Conservation (phyloP, 2,113 vertebrate species). For the Grus americana region DNA sequence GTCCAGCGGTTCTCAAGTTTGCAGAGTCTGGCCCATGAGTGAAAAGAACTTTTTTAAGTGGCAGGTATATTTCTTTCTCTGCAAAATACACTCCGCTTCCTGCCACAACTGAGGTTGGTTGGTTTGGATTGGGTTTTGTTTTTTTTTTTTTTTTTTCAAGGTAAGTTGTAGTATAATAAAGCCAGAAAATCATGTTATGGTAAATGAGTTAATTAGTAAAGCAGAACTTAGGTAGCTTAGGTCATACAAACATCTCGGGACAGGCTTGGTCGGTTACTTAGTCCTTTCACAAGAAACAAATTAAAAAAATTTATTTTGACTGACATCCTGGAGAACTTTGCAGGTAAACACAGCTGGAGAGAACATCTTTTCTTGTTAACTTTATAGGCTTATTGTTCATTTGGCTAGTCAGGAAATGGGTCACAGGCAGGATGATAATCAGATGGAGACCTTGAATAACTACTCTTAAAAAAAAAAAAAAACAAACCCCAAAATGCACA, state of each 20-base stretch:
- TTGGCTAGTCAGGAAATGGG: constrained; percentile 46
- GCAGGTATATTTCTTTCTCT: neutral
- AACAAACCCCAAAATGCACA: neutral
- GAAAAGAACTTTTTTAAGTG: neutral
- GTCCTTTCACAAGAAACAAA: constrained; percentile 36
- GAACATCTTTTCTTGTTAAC: constrained; percentile 26
- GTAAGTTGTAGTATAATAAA: neutral
- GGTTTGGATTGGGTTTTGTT: neutral
- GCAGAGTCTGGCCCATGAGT: neutral
- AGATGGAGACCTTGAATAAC: constrained; percentile 38
- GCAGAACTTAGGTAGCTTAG: neutral
- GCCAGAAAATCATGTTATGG: neutral
- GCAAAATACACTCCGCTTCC: neutral
- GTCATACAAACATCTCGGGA: neutral
- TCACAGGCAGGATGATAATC: constrained; percentile 43
- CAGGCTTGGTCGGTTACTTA: neutral
- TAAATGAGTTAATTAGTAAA: neutral
- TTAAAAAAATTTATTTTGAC: constrained; percentile 20
- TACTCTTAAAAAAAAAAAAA: neutral
- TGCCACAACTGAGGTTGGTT: neutral
- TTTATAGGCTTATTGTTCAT: constrained; percentile 59
- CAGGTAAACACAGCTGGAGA: constrained; percentile 65
- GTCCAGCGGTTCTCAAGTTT: neutral
- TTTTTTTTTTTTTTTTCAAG: neutral
- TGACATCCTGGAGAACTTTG: constrained; percentile 48